These are phyloP conservation scores for Phragmatobia fuliginosa DNA, from an alignment of 2,888 invertebrate species.

Conservation along the genomic window DNA sequence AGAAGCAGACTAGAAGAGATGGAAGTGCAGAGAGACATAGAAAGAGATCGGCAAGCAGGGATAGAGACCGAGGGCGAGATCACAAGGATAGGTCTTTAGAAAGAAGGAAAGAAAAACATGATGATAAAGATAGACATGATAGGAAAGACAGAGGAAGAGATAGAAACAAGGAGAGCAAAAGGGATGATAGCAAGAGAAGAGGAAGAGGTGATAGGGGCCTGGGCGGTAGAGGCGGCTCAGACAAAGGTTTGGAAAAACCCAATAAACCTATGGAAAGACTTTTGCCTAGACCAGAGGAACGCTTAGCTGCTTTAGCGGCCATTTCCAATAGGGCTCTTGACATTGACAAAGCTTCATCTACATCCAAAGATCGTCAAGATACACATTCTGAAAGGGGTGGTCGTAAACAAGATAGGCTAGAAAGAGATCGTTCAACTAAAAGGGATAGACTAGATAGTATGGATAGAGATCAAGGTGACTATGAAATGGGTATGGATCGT, in stretches of 20 bases:
- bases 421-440: slow-evolving; percentile 84
- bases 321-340: slow-evolving; percentile 81
- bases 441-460: slow-evolving; percentile 80
- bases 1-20: slow-evolving; percentile 77
- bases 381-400: slow-evolving; percentile 80
- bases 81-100: slow-evolving; percentile 83
- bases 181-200: slow-evolving; percentile 84
- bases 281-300: slow-evolving; percentile 88
- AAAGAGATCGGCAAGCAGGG: slow-evolving; percentile 77
- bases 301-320: slow-evolving; percentile 87
- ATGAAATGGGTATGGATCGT: slow-evolving; percentile 78
- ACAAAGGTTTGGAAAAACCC: slow-evolving; percentile 88
- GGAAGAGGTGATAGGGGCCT: slow-evolving; percentile 82
- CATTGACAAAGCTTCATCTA: slow-evolving; percentile 78
- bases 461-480: slow-evolving; percentile 82
- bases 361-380: slow-evolving; percentile 82
- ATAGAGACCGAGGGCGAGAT: slow-evolving; percentile 84
- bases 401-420: slow-evolving; percentile 80
- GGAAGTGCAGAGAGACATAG: slow-evolving; percentile 76
- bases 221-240: slow-evolving; percentile 76
- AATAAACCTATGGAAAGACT: slow-evolving; percentile 88
- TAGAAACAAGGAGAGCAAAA: slow-evolving; percentile 84
- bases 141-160: slow-evolving; percentile 90
- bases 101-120: slow-evolving; percentile 83
- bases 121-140: slow-evolving; percentile 88